phyloP scores from a whole-genome alignment of 1,140 invertebrate genomes.

The Laupala kohalensis region DNA sequence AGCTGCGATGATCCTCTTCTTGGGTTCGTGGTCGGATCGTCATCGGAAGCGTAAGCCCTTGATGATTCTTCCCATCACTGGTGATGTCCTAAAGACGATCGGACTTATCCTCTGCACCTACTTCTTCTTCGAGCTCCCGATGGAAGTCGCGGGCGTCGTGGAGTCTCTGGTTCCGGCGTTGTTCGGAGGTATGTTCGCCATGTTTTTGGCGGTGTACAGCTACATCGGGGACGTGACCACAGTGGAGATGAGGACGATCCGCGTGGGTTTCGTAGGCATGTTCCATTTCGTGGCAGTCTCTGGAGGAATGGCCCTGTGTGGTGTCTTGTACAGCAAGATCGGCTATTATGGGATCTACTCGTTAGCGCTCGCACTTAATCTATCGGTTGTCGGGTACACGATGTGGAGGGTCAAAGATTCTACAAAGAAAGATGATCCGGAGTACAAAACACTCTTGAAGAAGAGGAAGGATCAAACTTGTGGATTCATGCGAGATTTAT shows the following conservation, averaged over 20 bases:
- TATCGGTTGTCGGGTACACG: conserved; percentile 60
- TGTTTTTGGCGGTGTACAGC: conserved; percentile 81
- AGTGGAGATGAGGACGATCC: conserved; percentile 59
- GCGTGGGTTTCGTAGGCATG: conserved; percentile 72
- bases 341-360: conserved; percentile 69
- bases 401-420: conserved; percentile 24
- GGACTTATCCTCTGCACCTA: conserved; percentile 66
- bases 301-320: conserved; percentile 61
- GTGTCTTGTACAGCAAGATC: conserved; percentile 51
- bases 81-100: conserved; percentile 60
- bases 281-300: conserved; percentile 68
- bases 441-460: conserved; percentile 16
- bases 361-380: conserved; percentile 53
- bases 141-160: conserved; percentile 54
- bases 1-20: conserved; percentile 58
- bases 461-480: conserved; percentile 17
- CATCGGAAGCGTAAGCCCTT: conserved; percentile 65
- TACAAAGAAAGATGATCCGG: conserved; percentile 38
- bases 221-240: conserved; percentile 77
- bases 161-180: conserved; percentile 65
- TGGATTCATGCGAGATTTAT: conserved; percentile 42
- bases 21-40: conserved; percentile 65
- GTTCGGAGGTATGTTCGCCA: conserved; percentile 72
- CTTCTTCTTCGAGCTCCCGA: conserved; percentile 54
- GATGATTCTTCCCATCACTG: conserved; percentile 67